Evolutionary conservation across 2,113 vertebrate genomes (phyloP).

Genomic region (Hyla sarda): DNA sequence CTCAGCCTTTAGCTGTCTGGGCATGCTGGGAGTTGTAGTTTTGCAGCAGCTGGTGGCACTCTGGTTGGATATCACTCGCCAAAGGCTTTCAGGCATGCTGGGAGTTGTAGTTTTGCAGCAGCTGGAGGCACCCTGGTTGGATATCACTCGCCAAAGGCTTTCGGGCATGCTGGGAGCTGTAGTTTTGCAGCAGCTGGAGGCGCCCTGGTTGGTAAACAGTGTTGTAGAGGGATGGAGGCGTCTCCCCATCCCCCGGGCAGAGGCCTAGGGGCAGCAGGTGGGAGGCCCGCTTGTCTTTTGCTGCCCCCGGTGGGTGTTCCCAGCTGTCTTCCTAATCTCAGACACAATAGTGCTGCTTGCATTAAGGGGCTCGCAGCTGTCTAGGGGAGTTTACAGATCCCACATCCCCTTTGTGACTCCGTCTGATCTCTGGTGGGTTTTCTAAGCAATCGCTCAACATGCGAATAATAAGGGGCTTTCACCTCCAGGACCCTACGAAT

Average conservation of each 20-base stretch:
- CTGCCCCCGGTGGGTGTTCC: constrained; percentile 7
- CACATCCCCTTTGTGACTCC: constrained; percentile 21
- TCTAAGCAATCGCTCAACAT: not conserved
- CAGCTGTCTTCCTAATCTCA: constrained; percentile 18
- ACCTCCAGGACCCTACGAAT: not conserved
- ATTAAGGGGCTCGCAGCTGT: constrained; percentile 24
- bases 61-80: no score
- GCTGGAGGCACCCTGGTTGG: no score
- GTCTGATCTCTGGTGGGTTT: not conserved
- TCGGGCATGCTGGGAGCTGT: no score
- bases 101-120: no score
- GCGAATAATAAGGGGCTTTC: constrained; percentile 10
- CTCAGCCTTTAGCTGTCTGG: no score
- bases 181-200: no score
- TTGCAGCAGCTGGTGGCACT: no score
- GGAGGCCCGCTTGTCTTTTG: not conserved
- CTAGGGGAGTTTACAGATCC: constrained; percentile 1
- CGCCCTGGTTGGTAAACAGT: no score
- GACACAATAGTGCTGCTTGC: constrained; percentile 24
- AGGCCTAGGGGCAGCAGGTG: constrained; percentile 13
- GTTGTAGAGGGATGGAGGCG: not conserved
- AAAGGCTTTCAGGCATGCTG: no score
- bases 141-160: no score
- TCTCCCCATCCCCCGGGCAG: constrained; percentile 6
- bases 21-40: no score